Conservation (phyloP, 1,140 invertebrate genomes). For the Drosophila repleta region DNA sequence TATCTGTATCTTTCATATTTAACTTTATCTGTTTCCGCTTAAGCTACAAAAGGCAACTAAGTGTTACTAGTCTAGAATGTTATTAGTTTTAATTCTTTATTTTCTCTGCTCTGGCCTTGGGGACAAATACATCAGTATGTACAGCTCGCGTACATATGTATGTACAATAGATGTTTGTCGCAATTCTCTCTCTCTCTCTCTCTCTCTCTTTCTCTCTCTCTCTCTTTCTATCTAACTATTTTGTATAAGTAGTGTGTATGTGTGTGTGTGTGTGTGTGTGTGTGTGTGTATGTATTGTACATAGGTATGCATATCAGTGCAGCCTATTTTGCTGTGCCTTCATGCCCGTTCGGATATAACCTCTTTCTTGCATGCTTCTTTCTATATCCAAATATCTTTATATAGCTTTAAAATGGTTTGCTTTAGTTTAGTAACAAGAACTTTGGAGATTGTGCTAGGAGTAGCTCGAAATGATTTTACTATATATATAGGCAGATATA, state of each 20-base stretch:
- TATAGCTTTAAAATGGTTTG: too few species aligned
- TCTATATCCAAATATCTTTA: too few species aligned
- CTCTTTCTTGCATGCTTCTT: too few species aligned
- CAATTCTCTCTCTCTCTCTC: conserved; percentile 3
- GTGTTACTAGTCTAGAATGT: conserved; percentile 44
- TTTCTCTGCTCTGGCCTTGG: background rate
- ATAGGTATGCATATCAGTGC: background rate
- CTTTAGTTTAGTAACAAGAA: too few species aligned
- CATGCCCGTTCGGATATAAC: too few species aligned
- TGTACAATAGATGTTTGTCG: conserved; percentile 17
- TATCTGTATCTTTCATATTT: background rate
- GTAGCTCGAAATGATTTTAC: too few species aligned
- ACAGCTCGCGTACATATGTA: background rate
- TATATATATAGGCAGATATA: too few species aligned
- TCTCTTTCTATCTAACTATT: background rate
- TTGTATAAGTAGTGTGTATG: conserved; percentile 5
- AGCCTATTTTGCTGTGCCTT: too few species aligned
- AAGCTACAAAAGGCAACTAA: conserved; percentile 52
- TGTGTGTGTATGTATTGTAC: background rate
- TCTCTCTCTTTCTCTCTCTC: conserved; percentile 4
- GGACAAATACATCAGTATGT: conserved; percentile 5
- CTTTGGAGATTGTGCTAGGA: too few species aligned
- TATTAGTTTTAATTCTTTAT: background rate
- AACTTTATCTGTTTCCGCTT: conserved; percentile 13
- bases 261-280: conserved; percentile 12